A percentile compares a stretch with the other conserved stretches of the same genome.
phyloP scores from a whole-genome alignment of 2,113 vertebrate genomes.

The Oceanites oceanicus region DNA sequence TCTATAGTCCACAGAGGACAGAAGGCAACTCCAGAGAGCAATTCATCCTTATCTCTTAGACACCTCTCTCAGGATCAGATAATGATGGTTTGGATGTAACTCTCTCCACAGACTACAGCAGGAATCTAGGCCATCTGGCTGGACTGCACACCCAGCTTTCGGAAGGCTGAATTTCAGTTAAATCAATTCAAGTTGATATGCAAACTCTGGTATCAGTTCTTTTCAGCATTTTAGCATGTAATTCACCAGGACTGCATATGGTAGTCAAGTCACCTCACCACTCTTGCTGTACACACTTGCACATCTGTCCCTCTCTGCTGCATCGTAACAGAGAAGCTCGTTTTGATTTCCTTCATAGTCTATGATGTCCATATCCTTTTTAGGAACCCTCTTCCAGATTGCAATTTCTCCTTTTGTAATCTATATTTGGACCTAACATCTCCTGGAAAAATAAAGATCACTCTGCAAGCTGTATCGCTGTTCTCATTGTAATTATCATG shows the following conservation, averaged over 20 bases:
- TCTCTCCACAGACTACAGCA: background rate
- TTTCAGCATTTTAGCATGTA: background rate
- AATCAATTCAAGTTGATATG: background rate
- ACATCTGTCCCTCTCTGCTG: background rate
- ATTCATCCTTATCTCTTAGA: background rate
- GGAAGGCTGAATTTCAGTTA: background rate
- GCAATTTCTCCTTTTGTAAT: background rate
- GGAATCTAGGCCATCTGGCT: background rate
- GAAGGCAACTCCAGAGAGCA: background rate
- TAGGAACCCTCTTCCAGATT: background rate
- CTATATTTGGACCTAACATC: background rate
- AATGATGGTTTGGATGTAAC: background rate
- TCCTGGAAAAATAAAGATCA: background rate
- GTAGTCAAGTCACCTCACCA: background rate
- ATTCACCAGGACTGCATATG: background rate
- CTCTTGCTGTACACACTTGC: background rate
- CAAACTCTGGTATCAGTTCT: background rate
- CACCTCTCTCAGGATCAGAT: background rate
- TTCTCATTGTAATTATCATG: background rate
- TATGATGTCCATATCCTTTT: background rate
- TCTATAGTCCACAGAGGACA: background rate
- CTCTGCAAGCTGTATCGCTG: background rate
- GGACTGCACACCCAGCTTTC: background rate
- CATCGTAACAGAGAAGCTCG: fast-evolving
- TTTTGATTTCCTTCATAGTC: background rate